Conservation (phyloP, 2,888 invertebrate genomes). For the Caenorhabditis sp. region DNA sequence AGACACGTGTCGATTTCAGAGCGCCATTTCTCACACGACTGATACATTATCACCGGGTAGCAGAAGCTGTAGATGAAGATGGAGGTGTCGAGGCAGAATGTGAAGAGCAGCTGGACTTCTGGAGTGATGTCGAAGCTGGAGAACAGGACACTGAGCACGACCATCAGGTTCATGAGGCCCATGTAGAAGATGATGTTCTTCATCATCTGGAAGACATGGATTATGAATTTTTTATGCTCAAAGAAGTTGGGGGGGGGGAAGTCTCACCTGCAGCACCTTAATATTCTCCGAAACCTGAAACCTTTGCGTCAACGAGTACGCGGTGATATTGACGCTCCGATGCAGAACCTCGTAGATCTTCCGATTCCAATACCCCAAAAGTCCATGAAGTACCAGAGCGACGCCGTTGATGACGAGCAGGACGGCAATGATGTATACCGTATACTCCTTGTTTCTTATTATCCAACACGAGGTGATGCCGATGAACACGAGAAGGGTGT, state of each 20-base stretch:
- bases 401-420: conserved; percentile 34
- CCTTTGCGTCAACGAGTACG: conserved; percentile 38
- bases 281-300: conserved; percentile 57
- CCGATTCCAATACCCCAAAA: conserved; percentile 26
- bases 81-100: conserved; percentile 33
- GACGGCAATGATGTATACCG: conserved; percentile 22
- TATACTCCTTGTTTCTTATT: conserved; percentile 12
- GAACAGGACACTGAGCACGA: conserved; percentile 38
- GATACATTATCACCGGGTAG: conserved; percentile 47
- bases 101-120: conserved; percentile 23
- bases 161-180: conserved; percentile 51
- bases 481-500: conserved; percentile 12
- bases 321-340: conserved; percentile 17
- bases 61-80: conserved; percentile 53
- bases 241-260: no score
- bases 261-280: conserved; percentile 22
- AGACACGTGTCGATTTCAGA: conserved; percentile 20
- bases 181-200: conserved; percentile 53
- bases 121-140: conserved; percentile 40
- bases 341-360: conserved; percentile 33
- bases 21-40: conserved; percentile 37
- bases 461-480: conserved; percentile 33
- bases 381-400: conserved; percentile 29
- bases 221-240: no score
- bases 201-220: conserved; percentile 44